Conservation (phyloP, 2,113 vertebrate genomes). For the Brachionichthys hirsutus region DNA sequence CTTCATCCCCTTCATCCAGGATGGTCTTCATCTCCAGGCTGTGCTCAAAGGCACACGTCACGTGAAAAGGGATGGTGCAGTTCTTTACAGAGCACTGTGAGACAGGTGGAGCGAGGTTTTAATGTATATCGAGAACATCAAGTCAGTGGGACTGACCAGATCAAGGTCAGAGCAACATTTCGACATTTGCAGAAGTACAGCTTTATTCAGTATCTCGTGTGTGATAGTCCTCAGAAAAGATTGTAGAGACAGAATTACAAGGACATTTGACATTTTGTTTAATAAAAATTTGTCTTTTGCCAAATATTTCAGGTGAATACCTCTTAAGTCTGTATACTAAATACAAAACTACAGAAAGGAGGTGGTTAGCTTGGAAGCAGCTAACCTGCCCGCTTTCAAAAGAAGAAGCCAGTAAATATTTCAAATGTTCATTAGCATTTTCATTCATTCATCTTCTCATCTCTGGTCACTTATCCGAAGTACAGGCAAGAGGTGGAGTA, state of each 20-base stretch:
- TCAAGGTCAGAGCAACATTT: neutral
- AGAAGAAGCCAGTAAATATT: too few species aligned
- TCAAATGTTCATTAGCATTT: too few species aligned
- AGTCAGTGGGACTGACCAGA: too few species aligned
- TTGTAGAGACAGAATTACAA: too few species aligned
- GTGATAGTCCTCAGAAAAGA: neutral
- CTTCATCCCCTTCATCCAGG: slow-evolving; percentile 94
- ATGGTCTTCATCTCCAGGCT: slow-evolving; percentile 98
- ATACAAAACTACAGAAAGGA: neutral
- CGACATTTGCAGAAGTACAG: too few species aligned
- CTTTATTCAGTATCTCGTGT: neutral
- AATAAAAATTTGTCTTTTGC: too few species aligned
- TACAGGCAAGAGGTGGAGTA: too few species aligned
- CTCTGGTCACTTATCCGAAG: too few species aligned
- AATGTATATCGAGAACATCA: neutral
- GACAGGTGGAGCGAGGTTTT: neutral
- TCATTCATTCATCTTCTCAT: too few species aligned
- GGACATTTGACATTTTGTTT: too few species aligned
- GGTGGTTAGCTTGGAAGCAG: neutral
- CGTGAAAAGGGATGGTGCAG: slow-evolving; percentile 98
- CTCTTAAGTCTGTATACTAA: neutral
- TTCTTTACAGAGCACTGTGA: slow-evolving; percentile 95
- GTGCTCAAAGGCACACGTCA: slow-evolving; percentile 99
- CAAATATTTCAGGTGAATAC: too few species aligned
- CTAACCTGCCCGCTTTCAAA: too few species aligned